A percentile compares a stretch with the other conserved stretches of the same genome.
Conservation (phyloP, 1,140 invertebrate species). For the Dermatophagoides farinae region DNA sequence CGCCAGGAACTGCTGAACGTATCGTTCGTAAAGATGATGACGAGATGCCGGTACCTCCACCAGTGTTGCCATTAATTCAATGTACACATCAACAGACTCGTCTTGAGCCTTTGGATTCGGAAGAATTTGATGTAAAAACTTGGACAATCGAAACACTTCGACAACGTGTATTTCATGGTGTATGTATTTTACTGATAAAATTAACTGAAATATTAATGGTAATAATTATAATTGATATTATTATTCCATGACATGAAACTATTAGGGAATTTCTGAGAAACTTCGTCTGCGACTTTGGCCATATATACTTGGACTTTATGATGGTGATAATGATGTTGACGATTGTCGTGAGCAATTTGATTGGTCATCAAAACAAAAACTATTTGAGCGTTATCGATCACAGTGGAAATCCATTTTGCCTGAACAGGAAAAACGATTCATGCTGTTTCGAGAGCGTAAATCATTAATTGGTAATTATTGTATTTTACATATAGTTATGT, state of each 20-base stretch:
- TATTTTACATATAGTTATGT: neutral
- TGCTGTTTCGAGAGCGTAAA: conserved; percentile 69
- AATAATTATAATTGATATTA: neutral
- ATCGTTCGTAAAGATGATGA: neutral
- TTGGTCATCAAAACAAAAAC: conserved; percentile 8
- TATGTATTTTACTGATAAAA: neutral
- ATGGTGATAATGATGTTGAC: neutral
- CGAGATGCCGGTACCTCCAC: conserved; percentile 4
- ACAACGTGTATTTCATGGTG: conserved; percentile 12
- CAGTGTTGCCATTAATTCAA: conserved; percentile 13
- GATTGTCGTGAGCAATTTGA: neutral
- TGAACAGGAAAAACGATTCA: conserved; percentile 69
- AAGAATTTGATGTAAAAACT: conserved; percentile 7
- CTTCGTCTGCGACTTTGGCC: conserved; percentile 12
- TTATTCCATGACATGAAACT: conserved; percentile 3
- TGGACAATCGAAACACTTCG: neutral
- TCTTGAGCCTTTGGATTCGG: conserved; percentile 3
- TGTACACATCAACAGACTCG: conserved; percentile 11
- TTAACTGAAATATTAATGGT: neutral
- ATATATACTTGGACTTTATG: conserved; percentile 9
- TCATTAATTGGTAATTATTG: conserved; percentile 53
- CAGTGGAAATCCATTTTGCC: conserved; percentile 81
- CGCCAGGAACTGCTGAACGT: conserved; percentile 2
- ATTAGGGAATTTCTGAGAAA: conserved; percentile 9
- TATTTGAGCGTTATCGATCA: conserved; percentile 6